Conservation (phyloP, 2,888 invertebrate genomes). For the Pseudococcus jackbeardsleyi region DNA sequence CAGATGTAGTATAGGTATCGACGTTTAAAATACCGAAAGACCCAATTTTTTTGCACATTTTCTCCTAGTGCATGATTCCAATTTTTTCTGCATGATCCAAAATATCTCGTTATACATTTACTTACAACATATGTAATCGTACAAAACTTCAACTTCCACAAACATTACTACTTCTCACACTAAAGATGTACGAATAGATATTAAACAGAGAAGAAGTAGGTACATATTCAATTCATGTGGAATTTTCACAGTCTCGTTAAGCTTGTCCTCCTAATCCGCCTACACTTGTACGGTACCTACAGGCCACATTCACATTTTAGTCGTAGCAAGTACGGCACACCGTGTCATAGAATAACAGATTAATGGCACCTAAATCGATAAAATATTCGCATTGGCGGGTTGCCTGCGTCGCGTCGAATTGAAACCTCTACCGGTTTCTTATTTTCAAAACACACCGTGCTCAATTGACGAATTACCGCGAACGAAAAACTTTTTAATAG, state of each 20-base stretch:
- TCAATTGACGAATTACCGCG: conserved; percentile 29
- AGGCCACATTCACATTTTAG: too few species aligned
- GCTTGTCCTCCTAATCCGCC: conserved; percentile 11
- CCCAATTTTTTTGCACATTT: too few species aligned
- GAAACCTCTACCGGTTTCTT: background rate
- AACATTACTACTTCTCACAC: too few species aligned
- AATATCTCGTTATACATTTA: too few species aligned
- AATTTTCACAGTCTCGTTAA: conserved; percentile 34
- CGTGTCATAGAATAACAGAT: conserved; percentile 32
- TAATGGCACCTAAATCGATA: conserved; percentile 42
- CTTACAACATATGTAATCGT: too few species aligned
- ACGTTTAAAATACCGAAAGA: too few species aligned
- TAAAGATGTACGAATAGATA: too few species aligned
- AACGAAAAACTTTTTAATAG: conserved; percentile 11
- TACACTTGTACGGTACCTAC: conserved; percentile 18
- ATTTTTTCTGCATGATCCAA: too few species aligned
- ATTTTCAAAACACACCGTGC: conserved; percentile 38
- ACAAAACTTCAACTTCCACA: too few species aligned
- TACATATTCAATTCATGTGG: background rate
- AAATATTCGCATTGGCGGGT: conserved; percentile 20
- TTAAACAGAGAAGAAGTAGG: too few species aligned
- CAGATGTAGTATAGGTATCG: too few species aligned
- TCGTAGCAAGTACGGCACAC: background rate
- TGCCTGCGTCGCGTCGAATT: background rate
- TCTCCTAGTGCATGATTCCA: too few species aligned